Conservation (phyloP, 2,888 invertebrate genomes). For the Chironomus riparius region DNA sequence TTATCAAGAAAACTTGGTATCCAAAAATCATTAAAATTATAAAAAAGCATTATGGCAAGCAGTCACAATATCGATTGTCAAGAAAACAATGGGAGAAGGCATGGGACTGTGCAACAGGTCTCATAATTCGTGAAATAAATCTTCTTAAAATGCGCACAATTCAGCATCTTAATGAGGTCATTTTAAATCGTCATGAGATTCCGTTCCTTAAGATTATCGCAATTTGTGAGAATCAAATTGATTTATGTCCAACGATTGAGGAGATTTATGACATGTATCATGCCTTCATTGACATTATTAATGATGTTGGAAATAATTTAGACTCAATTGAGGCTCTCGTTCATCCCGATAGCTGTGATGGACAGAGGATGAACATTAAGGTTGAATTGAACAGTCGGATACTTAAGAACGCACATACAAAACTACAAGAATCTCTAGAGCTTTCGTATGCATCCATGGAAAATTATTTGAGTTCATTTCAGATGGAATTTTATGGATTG, state of each 20-base stretch:
- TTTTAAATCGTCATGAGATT: slow-evolving; percentile 46
- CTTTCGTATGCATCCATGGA: slow-evolving; percentile 49
- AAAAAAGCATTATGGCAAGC: slow-evolving; percentile 35
- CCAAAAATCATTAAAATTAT: slow-evolving; percentile 39
- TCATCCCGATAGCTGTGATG: slow-evolving; percentile 41
- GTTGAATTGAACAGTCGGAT: slow-evolving; percentile 52
- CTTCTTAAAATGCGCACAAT: slow-evolving; percentile 59
- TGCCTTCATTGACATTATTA: slow-evolving; percentile 49
- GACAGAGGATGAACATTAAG: slow-evolving; percentile 43
- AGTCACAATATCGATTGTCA: slow-evolving; percentile 29
- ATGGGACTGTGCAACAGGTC: slow-evolving; percentile 42
- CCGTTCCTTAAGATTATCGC: slow-evolving; percentile 53
- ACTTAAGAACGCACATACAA: slow-evolving; percentile 44
- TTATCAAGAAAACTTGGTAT: slow-evolving; percentile 43
- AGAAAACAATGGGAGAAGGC: slow-evolving; percentile 36
- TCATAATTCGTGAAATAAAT: slow-evolving; percentile 54
- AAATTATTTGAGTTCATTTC: slow-evolving; percentile 47
- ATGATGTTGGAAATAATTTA: slow-evolving; percentile 49
- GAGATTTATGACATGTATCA: slow-evolving; percentile 50
- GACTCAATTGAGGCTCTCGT: slow-evolving; percentile 47
- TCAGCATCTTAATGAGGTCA: slow-evolving; percentile 49
- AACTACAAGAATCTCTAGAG: slow-evolving; percentile 47
- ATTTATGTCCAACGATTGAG: slow-evolving; percentile 51
- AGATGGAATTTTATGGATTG: slow-evolving; percentile 49
- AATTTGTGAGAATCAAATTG: slow-evolving; percentile 38